phyloP scores from a whole-genome alignment of 1,140 invertebrate species.

The Marisa cornuarietis region DNA sequence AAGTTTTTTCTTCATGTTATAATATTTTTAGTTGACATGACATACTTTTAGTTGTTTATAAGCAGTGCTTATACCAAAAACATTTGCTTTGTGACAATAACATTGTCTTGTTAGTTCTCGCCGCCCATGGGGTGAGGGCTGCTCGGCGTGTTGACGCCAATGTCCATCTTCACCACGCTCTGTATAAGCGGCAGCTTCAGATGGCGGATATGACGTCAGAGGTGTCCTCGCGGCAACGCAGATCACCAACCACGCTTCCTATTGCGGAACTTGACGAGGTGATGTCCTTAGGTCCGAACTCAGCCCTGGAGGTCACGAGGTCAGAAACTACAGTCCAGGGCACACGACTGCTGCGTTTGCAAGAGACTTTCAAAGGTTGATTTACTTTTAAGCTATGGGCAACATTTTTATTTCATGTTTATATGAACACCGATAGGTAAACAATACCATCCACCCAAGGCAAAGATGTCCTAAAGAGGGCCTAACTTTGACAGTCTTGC shows the following conservation, averaged over 20 bases:
- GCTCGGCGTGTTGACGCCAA: not conserved
- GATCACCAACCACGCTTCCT: not conserved
- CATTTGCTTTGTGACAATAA: not conserved
- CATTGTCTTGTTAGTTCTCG: not conserved
- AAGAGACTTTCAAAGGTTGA: conserved; percentile 34
- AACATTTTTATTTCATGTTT: too few relatives aligned
- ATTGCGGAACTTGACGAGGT: not conserved
- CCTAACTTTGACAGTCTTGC: too few relatives aligned
- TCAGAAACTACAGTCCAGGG: conserved; percentile 23
- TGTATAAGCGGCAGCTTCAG: not conserved
- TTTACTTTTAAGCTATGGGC: too few relatives aligned
- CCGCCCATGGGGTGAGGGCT: not conserved
- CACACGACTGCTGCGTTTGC: conserved; percentile 22
- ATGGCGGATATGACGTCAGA: not conserved
- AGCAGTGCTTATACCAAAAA: too few relatives aligned
- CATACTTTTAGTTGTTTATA: too few relatives aligned
- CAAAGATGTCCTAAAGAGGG: too few relatives aligned
- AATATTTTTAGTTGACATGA: too few relatives aligned
- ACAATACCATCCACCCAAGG: too few relatives aligned
- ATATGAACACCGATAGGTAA: too few relatives aligned
- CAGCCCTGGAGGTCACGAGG: not conserved
- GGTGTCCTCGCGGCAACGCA: not conserved
- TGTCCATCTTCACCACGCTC: not conserved
- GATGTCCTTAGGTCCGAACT: not conserved
- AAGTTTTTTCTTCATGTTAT: not conserved